Evolutionary conservation across 2,888 invertebrate species (phyloP).

Genomic region (Neoscelio sp.): DNA sequence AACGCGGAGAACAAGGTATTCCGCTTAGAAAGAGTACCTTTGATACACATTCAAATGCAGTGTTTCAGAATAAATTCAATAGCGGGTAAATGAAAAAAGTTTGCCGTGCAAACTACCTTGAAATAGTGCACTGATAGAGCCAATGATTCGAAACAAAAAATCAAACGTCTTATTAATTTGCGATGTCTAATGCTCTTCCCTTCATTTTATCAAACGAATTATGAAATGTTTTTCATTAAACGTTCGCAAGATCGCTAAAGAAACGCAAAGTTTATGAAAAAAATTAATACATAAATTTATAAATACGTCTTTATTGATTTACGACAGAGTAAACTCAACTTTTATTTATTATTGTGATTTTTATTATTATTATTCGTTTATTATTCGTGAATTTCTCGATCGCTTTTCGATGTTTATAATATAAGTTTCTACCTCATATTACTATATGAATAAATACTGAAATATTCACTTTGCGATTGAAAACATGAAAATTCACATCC

Average conservation of each 20-base stretch:
- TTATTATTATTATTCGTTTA: neutral
- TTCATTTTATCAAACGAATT: conserved; percentile 6
- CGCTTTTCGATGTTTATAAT: conserved; percentile 23
- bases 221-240: neutral
- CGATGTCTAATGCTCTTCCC: neutral
- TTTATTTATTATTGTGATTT: no score
- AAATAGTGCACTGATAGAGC: conserved; percentile 1
- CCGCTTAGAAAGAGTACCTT: neutral
- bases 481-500: conserved; percentile 66
- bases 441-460: conserved; percentile 52
- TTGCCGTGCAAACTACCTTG: conserved; percentile 5
- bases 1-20: conserved; percentile 2
- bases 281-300: no score
- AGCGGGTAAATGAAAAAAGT: conserved; percentile 14
- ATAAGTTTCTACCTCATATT: conserved; percentile 42
- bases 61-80: conserved; percentile 21
- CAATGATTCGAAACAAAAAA: conserved; percentile 12
- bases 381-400: conserved; percentile 33
- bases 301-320: neutral
- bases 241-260: neutral
- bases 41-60: conserved; percentile 13
- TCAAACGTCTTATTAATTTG: conserved; percentile 17
- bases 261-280: neutral
- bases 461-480: conserved; percentile 58
- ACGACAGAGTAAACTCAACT: no score